A percentile compares a stretch with the other conserved stretches of the same genome.
These are phyloP conservation scores for Lepilemur septentrionalis DNA, from an alignment of 2,797 vertebrate species.

Conservation along the genomic window DNA sequence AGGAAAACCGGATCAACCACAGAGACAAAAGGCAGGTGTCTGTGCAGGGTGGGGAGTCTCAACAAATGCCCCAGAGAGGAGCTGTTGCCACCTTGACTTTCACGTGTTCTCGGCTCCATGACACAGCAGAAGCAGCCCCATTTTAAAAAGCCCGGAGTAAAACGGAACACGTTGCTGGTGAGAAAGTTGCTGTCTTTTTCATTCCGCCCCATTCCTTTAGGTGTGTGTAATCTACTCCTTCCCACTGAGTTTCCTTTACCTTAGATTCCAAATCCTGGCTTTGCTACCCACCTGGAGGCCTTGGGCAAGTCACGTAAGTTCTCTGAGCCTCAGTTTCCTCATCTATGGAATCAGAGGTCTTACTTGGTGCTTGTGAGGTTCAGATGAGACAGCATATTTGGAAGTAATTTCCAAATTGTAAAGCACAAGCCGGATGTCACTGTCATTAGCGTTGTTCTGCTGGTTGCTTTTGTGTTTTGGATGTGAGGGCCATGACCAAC, in stretches of 20 bases:
- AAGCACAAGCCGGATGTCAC: background rate
- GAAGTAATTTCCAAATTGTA: background rate
- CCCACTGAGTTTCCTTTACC: background rate
- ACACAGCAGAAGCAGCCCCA: background rate
- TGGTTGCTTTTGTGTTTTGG: background rate
- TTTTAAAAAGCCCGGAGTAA: background rate
- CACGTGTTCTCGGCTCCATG: background rate
- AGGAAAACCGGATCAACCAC: background rate
- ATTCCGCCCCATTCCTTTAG: background rate
- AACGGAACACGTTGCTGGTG: background rate
- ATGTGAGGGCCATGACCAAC: background rate
- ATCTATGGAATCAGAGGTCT: background rate
- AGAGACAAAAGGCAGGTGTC: background rate
- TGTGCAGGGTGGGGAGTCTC: accelerated
- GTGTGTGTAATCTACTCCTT: background rate
- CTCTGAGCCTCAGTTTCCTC: background rate
- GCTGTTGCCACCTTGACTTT: background rate
- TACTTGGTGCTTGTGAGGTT: background rate
- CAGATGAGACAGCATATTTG: background rate
- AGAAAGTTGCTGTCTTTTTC: background rate
- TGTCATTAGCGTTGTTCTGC: background rate
- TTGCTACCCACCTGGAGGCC: background rate
- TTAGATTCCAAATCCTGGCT: background rate
- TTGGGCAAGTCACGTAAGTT: background rate
- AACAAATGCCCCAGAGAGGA: background rate